A percentile compares a stretch with the other conserved stretches of the same genome.
These are phyloP conservation scores for Etia nguti DNA, from an alignment of 2,113 vertebrate species.

Conservation along the genomic window DNA sequence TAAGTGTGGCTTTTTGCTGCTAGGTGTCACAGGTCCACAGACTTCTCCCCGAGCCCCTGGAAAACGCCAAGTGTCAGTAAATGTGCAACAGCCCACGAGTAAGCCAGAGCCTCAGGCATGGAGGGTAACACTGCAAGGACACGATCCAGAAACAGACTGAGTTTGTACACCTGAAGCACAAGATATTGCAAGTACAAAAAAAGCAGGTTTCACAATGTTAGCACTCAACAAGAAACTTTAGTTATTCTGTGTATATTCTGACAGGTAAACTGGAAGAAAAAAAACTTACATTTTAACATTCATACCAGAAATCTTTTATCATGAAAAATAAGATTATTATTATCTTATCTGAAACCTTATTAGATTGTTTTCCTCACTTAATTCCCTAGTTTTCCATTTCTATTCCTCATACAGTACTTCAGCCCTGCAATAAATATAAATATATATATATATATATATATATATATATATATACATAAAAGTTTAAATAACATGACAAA, in stretches of 20 bases:
- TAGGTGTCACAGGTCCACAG: conserved; percentile 15
- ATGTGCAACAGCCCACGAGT: background rate
- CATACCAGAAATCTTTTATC: background rate
- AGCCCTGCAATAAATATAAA: background rate
- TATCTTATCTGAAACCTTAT: background rate
- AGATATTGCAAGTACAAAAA: background rate
- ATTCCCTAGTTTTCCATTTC: background rate
- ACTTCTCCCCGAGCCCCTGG: background rate
- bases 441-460: no score
- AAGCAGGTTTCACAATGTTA: background rate
- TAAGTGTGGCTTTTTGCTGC: conserved; percentile 1
- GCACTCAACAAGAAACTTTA: background rate
- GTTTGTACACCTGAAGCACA: background rate
- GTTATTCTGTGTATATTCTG: background rate
- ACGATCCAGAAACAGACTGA: background rate
- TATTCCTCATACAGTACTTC: background rate
- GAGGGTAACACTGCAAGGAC: background rate
- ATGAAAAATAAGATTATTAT: background rate
- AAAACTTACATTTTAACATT: background rate
- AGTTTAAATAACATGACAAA: background rate
- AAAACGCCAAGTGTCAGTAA: background rate
- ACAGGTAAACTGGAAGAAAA: background rate
- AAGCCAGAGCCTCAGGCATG: background rate
- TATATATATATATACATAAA: background rate
- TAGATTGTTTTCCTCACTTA: background rate